These are phyloP conservation scores for Porites divaricata DNA, from an alignment of 92 coral and sea anemone genomes.

Conservation along the genomic window DNA sequence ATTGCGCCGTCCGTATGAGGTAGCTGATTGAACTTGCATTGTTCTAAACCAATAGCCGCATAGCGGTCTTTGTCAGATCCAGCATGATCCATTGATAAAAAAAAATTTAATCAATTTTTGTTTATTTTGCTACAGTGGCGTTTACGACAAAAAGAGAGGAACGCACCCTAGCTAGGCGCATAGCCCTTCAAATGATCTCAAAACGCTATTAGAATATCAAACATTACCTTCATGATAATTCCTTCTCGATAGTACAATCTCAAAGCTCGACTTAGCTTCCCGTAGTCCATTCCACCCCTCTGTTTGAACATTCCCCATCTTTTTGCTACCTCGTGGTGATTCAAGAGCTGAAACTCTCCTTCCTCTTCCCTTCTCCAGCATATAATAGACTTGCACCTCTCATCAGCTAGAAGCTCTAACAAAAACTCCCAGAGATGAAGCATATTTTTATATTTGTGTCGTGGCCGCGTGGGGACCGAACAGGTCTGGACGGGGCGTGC, in stretches of 20 bases:
- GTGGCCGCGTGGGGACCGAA: neutral
- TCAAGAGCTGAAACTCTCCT: constrained; percentile 79
- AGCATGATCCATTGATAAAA: no score
- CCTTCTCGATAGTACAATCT: constrained; percentile 83
- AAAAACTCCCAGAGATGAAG: constrained; percentile 90
- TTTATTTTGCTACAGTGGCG: no score
- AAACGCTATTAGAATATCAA: neutral
- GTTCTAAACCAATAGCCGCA: no score
- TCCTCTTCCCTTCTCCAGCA: constrained; percentile 82
- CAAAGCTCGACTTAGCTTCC: constrained; percentile 88
- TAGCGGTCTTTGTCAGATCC: no score
- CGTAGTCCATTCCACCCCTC: constrained; percentile 87
- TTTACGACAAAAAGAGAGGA: no score
- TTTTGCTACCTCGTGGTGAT: constrained; percentile 88
- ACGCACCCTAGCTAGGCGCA: no score
- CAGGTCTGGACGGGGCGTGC: neutral
- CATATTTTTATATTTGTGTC: constrained; percentile 12
- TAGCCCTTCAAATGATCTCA: neutral
- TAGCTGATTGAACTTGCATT: no score
- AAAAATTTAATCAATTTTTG: no score
- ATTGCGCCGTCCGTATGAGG: no score
- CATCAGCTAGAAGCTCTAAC: constrained; percentile 79
- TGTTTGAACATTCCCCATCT: constrained; percentile 86
- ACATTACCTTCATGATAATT: constrained; percentile 81
- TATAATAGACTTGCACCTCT: constrained; percentile 73